These are phyloP conservation scores for Bombyx huttoni DNA, from an alignment of 2,888 invertebrate species.

Conservation along the genomic window DNA sequence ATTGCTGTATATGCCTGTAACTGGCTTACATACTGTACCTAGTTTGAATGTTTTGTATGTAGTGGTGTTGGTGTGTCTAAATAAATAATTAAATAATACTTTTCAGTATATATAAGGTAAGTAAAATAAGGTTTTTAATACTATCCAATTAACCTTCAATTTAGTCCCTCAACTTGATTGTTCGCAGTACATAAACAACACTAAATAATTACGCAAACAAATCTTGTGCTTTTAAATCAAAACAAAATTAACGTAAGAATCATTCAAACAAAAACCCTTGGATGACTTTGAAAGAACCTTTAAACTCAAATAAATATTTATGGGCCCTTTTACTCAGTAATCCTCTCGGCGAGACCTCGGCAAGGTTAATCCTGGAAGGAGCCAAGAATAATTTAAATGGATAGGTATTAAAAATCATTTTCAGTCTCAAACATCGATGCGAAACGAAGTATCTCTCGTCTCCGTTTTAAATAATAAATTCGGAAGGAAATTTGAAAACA, in stretches of 20 bases:
- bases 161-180: too few species aligned
- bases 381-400: slow-evolving; percentile 34
- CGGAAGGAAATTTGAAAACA: slow-evolving; percentile 15
- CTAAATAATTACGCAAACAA: too few species aligned
- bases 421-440: slow-evolving; percentile 10
- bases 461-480: slow-evolving; percentile 34
- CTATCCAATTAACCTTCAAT: too few species aligned
- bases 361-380: slow-evolving; percentile 30
- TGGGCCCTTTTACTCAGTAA: slow-evolving; percentile 14
- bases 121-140: too few species aligned
- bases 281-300: not conserved
- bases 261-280: not conserved
- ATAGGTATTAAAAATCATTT: slow-evolving; percentile 35
- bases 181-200: too few species aligned
- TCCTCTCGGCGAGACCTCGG: not conserved
- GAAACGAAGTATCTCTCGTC: slow-evolving; percentile 4
- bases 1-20: too few species aligned
- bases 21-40: too few species aligned
- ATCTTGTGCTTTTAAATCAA: not conserved
- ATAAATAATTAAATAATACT: too few species aligned
- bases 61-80: too few species aligned
- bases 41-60: too few species aligned
- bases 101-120: too few species aligned
- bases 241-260: not conserved
- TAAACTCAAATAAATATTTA: slow-evolving; percentile 16